Conservation (phyloP, 1,140 invertebrate species). For the Diabrotica virgifera region DNA sequence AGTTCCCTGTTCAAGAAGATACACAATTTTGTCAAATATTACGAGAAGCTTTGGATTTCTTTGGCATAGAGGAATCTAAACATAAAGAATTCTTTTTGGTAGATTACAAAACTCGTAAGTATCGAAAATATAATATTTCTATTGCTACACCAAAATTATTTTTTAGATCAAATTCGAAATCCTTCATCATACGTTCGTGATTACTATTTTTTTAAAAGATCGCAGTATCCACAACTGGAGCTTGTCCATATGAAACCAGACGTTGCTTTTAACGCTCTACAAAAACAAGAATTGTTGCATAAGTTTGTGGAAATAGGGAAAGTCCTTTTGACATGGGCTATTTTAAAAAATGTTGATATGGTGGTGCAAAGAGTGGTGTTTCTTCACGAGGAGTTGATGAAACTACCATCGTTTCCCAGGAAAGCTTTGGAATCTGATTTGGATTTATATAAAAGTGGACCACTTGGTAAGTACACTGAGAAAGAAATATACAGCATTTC, state of each 20-base stretch:
- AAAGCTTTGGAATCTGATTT: constrained; percentile 97
- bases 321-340: constrained; percentile 84
- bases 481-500: too few species aligned
- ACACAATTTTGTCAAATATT: constrained; percentile 96
- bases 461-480: constrained; percentile 51
- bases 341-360: constrained; percentile 87
- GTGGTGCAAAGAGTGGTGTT: constrained; percentile 96
- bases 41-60: constrained; percentile 95
- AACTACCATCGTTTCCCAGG: constrained; percentile 95
- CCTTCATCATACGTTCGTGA: constrained; percentile 92
- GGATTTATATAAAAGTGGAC: constrained; percentile 86
- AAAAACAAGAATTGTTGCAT: constrained; percentile 87
- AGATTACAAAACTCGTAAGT: constrained; percentile 96
- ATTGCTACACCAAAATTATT: constrained; percentile 21
- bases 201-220: constrained; percentile 98
- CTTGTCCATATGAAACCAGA: constrained; percentile 92
- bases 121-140: not conserved
- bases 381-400: constrained; percentile 98
- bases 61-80: constrained; percentile 89
- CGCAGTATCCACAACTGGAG: constrained; percentile 95
- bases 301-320: constrained; percentile 99
- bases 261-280: constrained; percentile 86
- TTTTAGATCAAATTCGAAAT: constrained; percentile 90
- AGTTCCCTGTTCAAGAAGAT: constrained; percentile 98
- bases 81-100: constrained; percentile 92